Conservation (phyloP, 2,888 invertebrate genomes). For the Machimus rusticus region DNA sequence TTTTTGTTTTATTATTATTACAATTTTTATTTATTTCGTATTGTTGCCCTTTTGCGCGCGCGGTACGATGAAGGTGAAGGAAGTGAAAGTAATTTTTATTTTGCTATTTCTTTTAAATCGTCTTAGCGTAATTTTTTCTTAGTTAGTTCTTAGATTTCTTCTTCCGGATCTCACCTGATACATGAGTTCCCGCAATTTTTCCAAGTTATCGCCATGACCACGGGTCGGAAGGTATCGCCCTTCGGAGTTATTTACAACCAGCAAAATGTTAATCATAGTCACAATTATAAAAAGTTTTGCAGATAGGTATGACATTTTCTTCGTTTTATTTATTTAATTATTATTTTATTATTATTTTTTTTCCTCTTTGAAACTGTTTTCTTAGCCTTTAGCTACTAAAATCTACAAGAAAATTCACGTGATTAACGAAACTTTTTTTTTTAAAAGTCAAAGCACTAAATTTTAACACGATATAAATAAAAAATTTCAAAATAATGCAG, state of each 20-base stretch:
- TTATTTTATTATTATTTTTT: background rate
- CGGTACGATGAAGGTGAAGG: background rate
- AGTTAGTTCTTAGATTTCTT: background rate
- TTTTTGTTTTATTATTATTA: background rate
- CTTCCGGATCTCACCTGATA: conserved; percentile 61
- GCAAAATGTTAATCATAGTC: conserved; percentile 49
- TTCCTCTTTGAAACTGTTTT: too few species aligned
- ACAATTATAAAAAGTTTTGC: conserved; percentile 47
- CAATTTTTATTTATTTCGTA: background rate
- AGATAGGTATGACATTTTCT: conserved; percentile 53
- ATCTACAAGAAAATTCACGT: too few species aligned
- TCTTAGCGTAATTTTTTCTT: background rate
- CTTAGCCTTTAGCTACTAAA: too few species aligned
- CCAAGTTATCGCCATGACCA: conserved; percentile 65
- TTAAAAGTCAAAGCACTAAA: too few species aligned
- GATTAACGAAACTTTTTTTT: too few species aligned
- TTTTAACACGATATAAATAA: too few species aligned
- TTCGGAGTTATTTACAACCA: conserved; percentile 57
- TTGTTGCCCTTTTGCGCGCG: background rate
- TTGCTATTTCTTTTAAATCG: background rate
- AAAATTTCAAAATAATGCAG: too few species aligned
- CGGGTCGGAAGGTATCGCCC: conserved; percentile 65
- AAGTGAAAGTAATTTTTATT: conserved; percentile 4
- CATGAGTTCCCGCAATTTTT: conserved; percentile 66
- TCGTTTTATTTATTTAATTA: background rate